Evolutionary conservation across 2,113 vertebrate genomes (phyloP).

Genomic region (Rhizomys pruinosus): DNA sequence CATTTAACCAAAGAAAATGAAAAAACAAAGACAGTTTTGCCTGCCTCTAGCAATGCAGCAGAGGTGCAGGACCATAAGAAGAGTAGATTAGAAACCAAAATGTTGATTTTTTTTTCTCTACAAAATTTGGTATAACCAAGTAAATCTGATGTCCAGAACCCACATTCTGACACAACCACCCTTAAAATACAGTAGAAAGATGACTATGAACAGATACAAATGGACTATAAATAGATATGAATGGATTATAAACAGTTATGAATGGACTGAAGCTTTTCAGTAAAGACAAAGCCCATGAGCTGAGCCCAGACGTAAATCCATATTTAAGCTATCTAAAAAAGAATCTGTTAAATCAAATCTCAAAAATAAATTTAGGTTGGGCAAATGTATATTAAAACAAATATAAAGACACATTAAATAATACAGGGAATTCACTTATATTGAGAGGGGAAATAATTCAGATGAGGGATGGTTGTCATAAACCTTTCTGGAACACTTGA

Average conservation of each 20-base stretch:
- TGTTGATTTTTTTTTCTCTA: background rate
- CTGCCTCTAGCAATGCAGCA: background rate
- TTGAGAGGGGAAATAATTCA: background rate
- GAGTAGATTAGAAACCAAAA: background rate
- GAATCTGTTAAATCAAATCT: background rate
- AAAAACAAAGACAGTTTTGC: background rate
- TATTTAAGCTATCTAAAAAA: background rate
- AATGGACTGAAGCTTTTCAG: constrained; percentile 25
- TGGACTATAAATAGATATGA: too few relatives aligned
- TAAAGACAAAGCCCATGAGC: background rate
- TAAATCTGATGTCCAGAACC: background rate
- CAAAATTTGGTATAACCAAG: background rate
- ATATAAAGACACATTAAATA: background rate
- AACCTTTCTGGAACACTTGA: background rate
- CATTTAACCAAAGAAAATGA: background rate
- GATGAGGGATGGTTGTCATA: background rate
- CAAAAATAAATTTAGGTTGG: constrained; percentile 1
- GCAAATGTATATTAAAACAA: background rate
- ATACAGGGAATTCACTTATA: background rate
- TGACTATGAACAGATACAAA: background rate
- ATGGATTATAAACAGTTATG: background rate
- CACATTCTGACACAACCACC: background rate
- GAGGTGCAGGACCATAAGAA: background rate
- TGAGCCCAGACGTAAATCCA: background rate
- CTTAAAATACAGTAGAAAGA: background rate